These are phyloP conservation scores for Orientallactaga bullata DNA, from an alignment of 2,113 vertebrate species.

Conservation along the genomic window DNA sequence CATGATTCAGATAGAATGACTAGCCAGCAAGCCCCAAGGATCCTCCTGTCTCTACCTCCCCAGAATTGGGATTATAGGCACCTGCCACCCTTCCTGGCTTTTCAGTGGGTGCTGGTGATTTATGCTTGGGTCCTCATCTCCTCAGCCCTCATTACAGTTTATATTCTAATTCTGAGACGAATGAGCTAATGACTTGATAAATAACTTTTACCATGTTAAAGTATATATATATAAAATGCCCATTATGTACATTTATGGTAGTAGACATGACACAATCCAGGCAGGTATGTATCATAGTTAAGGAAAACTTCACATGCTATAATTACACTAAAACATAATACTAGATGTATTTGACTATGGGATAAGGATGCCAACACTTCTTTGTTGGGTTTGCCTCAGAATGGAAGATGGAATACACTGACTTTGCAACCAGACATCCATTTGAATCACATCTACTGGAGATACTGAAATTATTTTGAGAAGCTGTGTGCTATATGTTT, in stretches of 20 bases:
- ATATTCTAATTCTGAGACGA: background rate
- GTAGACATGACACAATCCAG: background rate
- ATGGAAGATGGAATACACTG: background rate
- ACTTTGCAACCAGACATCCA: background rate
- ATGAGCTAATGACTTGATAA: background rate
- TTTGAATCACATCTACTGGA: background rate
- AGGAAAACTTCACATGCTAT: background rate
- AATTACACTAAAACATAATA: constrained; percentile 22
- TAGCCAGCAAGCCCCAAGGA: too few relatives aligned
- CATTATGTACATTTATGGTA: background rate
- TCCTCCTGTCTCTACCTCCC: too few relatives aligned
- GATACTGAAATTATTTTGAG: background rate
- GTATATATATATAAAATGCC: background rate
- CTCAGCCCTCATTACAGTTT: background rate
- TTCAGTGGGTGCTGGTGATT: too few relatives aligned
- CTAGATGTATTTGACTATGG: background rate
- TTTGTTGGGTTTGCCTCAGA: background rate
- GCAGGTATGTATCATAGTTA: background rate
- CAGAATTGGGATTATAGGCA: too few relatives aligned
- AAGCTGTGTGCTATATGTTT: background rate
- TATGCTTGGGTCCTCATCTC: too few relatives aligned
- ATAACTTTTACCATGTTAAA: background rate
- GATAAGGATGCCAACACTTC: background rate
- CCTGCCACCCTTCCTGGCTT: too few relatives aligned
- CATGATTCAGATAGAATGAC: too few relatives aligned